Base-by-base conservation (phyloP, 2,888 invertebrate species). In the Cetonia aurata region DNA sequence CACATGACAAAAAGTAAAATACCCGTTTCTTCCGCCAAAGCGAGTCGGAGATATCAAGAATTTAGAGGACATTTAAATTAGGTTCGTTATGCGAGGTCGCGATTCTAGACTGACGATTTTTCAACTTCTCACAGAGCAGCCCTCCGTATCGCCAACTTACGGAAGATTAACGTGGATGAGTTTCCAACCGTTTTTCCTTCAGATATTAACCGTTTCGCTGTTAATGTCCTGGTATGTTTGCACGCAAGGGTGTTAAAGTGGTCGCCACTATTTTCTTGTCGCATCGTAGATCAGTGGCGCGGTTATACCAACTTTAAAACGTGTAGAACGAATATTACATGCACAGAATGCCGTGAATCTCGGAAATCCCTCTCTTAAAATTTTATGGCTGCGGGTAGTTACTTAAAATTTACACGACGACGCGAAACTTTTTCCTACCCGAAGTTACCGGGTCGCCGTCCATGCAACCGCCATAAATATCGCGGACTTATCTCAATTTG, bases 401-500 rank as follows among this genome's bases (percentile, higher is more conserved):
- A 50, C 50, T 50, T 50, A 50, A 65, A 65, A 65, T 65, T 65
- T 65, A 65, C 50, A 57, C 42, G 57, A 57, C 37, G 37, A 37
- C 37, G 10, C 33, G 48, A 65, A 65, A 65, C 50, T 65, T 65
- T 65, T 50, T 12, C 50, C 37, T 12, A 13, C 9, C 17, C 52
- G 10, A 17, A 48, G 52, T 25, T 25, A 25, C 4, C 78, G 77
- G 77, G 77, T 78, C 44, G 70, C 65, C 53, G 69, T 70, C 79
- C 85, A 85, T 85, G 85, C 82, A 84, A 83, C 83, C 79, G 83
- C 82, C 82, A 85, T 85, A 85, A 85, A 85, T 85, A 85, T 83
- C 78, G 80, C 79, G 79, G 84, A 82, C 83, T 85, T 85, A 83
- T 83, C 84, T 83, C 83, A 83, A 84, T 84, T 85, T 84, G 84